Evolutionary conservation across 2,888 invertebrate species (phyloP).

Genomic region (Penaeus monodon): DNA sequence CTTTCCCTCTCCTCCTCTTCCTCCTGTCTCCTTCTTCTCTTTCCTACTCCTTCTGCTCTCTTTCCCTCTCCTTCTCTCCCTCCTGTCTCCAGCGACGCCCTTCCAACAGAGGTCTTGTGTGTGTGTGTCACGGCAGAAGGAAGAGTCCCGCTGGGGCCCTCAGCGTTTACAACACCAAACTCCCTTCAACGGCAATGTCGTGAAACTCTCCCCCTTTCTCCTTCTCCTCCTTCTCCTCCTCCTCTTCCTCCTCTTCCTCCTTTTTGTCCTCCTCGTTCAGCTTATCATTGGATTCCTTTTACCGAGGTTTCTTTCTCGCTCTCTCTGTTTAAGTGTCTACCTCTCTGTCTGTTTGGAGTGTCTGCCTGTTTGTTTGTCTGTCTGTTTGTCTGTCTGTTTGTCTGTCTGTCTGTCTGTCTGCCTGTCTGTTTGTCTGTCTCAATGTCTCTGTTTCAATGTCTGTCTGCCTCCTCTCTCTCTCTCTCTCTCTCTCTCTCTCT

Average conservation of each 20-base stretch:
- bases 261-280: neutral
- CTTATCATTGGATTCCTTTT: neutral
- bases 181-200: neutral
- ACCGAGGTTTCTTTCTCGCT: neutral
- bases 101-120: neutral
- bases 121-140: constrained; percentile 1
- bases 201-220: neutral
- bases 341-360: neutral
- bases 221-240: too few relatives aligned
- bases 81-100: neutral
- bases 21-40: neutral
- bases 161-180: neutral
- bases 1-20: neutral
- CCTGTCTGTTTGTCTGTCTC: neutral
- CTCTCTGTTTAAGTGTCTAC: neutral
- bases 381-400: too few relatives aligned
- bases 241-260: neutral
- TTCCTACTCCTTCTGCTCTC: neutral
- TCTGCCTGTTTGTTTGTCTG: neutral
- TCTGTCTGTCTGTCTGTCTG: too few relatives aligned
- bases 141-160: constrained; percentile 15
- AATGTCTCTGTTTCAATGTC: too few relatives aligned
- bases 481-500: neutral
- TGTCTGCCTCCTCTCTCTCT: neutral
- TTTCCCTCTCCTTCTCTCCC: neutral